Evolutionary conservation across 2,888 invertebrate genomes (phyloP).

Genomic region (Philaethria dido): DNA sequence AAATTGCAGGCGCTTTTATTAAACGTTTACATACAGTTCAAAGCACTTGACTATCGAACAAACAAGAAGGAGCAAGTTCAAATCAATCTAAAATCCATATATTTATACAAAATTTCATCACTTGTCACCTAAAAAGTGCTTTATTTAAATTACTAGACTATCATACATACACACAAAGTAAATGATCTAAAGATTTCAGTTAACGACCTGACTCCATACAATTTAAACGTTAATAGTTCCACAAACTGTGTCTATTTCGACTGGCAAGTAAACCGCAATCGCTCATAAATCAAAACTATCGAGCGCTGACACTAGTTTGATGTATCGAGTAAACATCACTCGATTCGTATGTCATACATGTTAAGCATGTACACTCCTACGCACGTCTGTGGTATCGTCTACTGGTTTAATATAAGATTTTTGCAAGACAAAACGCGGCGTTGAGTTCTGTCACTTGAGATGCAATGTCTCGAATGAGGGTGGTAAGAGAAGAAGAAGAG

Average conservation of each 20-base stretch:
- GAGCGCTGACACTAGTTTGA: slow-evolving; percentile 45
- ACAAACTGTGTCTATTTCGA: slow-evolving; percentile 22
- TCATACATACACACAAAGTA: neutral
- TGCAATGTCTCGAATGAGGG: too few relatives aligned
- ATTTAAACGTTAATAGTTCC: slow-evolving; percentile 9
- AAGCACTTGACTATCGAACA: too few relatives aligned
- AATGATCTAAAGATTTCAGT: slow-evolving; percentile 1
- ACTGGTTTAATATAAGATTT: neutral
- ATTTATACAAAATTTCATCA: neutral
- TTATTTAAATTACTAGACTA: neutral
- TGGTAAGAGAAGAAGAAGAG: too few relatives aligned
- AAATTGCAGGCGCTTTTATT: too few relatives aligned
- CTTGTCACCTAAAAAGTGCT: too few relatives aligned
- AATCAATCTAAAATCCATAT: neutral
- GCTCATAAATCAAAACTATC: slow-evolving; percentile 44
- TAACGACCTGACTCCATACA: slow-evolving; percentile 1
- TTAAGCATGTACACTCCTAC: slow-evolving; percentile 39
- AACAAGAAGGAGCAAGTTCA: too few relatives aligned
- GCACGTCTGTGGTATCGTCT: slow-evolving; percentile 43
- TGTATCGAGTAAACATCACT: slow-evolving; percentile 44
- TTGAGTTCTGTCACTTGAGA: too few relatives aligned
- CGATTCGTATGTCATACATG: slow-evolving; percentile 39
- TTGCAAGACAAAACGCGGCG: too few relatives aligned
- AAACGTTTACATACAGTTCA: too few relatives aligned
- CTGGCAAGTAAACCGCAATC: slow-evolving; percentile 18